Conservation (phyloP, 2,113 vertebrate genomes). For the Sceloporus tristichus region DNA sequence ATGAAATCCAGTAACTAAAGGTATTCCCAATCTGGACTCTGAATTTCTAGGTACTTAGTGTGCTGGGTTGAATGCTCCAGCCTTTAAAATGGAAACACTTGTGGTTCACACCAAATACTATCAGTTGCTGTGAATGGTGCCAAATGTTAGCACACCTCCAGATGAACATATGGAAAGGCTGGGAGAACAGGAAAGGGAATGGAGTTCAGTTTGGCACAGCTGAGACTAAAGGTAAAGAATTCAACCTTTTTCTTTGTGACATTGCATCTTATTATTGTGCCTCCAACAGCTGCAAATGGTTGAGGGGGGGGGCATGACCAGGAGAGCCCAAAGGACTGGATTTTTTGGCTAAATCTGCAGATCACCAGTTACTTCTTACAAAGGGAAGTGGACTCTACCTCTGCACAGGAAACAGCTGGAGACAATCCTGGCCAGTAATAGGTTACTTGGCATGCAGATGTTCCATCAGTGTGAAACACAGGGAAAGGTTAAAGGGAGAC, state of each 20-base stretch:
- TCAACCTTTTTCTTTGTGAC: constrained; percentile 36
- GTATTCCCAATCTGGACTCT: background rate
- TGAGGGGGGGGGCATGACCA: background rate
- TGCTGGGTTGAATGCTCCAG: constrained; percentile 36
- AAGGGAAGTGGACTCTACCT: constrained; percentile 13
- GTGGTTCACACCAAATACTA: constrained; percentile 38
- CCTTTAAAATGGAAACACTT: constrained; percentile 10
- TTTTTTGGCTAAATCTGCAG: background rate
- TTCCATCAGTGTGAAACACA: constrained; percentile 15
- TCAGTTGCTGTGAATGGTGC: constrained; percentile 21
- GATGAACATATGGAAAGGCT: constrained; percentile 3
- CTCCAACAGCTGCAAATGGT: background rate
- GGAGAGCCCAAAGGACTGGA: rapidly evolving
- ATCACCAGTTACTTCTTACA: constrained; percentile 22
- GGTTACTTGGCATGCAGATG: rapidly evolving
- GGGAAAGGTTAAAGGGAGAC: background rate
- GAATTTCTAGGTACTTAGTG: constrained; percentile 27
- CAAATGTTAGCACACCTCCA: background rate
- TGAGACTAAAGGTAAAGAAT: constrained; percentile 43
- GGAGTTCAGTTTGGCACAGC: constrained; percentile 44
- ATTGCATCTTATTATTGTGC: background rate
- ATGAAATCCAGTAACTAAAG: constrained; percentile 6
- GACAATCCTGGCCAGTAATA: background rate
- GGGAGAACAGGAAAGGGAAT: constrained; percentile 6
- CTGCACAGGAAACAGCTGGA: constrained; percentile 44